A percentile compares a stretch with the other conserved stretches of the same genome.
phyloP scores from a whole-genome alignment of 2,797 vertebrate genomes.

The Scarus forsteni region DNA sequence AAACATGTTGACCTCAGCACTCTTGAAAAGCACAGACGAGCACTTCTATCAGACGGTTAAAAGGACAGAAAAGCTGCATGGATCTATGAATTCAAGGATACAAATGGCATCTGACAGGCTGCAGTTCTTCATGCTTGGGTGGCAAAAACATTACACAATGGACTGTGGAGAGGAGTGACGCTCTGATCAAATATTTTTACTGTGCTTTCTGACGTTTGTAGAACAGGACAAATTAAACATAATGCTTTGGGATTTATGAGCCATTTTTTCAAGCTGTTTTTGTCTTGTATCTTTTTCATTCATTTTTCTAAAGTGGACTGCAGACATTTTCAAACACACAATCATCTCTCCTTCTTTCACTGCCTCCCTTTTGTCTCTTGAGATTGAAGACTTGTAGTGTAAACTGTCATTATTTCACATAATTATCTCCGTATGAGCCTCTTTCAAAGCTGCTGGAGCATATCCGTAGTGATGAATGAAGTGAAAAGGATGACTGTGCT shows the following conservation, averaged over 20 bases:
- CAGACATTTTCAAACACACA: conserved; percentile 18
- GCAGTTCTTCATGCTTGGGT: conserved; percentile 44
- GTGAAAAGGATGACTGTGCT: conserved; percentile 10
- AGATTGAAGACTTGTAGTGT: conserved; percentile 49
- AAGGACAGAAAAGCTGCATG: conserved; percentile 10
- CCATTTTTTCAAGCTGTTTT: too few relatives aligned
- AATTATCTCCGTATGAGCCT: conserved; percentile 46
- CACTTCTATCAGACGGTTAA: not conserved
- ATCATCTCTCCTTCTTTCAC: conserved; percentile 9
- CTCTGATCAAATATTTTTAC: conserved; percentile 4
- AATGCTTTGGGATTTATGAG: too few relatives aligned
- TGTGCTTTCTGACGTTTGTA: not conserved
- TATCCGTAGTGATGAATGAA: conserved; percentile 48
- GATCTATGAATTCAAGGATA: conserved; percentile 30
- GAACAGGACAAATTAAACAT: too few relatives aligned
- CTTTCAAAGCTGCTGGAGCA: conserved; percentile 47
- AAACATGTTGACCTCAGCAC: not conserved
- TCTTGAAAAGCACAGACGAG: not conserved
- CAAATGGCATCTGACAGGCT: conserved; percentile 53
- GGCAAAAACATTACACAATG: conserved; percentile 28
- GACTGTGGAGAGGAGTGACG: conserved; percentile 17
- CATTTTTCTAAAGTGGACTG: not conserved
- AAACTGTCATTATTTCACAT: conserved; percentile 33
- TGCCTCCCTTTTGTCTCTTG: conserved; percentile 21
- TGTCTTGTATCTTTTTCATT: not conserved